Evolutionary conservation across 2,888 invertebrate species (phyloP), one percentile per base, ranked within the genome.

Genomic region (Blastobasis lacticolella): DNA sequence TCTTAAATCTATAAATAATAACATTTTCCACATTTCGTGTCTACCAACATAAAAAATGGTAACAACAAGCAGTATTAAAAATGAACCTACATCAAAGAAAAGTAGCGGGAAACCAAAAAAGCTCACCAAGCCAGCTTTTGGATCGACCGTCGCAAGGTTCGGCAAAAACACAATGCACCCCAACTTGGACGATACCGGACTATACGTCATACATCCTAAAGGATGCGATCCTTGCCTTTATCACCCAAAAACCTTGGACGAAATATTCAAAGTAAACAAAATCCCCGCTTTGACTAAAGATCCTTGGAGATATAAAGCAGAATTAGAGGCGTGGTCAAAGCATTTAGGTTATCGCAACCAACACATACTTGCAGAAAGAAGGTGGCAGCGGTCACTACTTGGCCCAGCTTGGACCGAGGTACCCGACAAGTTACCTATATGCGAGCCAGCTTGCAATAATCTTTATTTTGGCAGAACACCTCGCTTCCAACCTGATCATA

Each of bases 281-380:
- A 63, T 59, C 42, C 64, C 58, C 46, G 67, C 58, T 46, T 57
- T 51, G 6, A 61, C 65, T 41, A 78, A 81, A 60, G 81, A 81
- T 45, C 78, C 81, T 2, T 87, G 86, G 86, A 69, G 63, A 54
- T 78, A 77, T 55, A 82, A 85, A 61, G 72, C 56, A 7, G 82
- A 83, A 54, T 60, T 85, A 9, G 86, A 86, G 58, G 81, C 80
- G 37, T 87, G 86, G 86, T 69, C 79, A 2, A 62, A 61, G 56
- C 81, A 87, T 58, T 71, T 87, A 41, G 86, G 86, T 5, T 87
- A 83, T 53, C 75, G 85, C 58, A 86, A 87, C 54, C 78, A 78
- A 62, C 66, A 67, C 53, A 54, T 84, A 23, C 68, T 87, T 6
- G 66, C 68, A 9, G 52, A 61, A 42, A 67, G 76, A 40, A 62